A percentile compares a stretch with the other conserved stretches of the same genome.
Evolutionary conservation across 2,797 vertebrate species (phyloP).

Genomic region (Cyclura pinguis): DNA sequence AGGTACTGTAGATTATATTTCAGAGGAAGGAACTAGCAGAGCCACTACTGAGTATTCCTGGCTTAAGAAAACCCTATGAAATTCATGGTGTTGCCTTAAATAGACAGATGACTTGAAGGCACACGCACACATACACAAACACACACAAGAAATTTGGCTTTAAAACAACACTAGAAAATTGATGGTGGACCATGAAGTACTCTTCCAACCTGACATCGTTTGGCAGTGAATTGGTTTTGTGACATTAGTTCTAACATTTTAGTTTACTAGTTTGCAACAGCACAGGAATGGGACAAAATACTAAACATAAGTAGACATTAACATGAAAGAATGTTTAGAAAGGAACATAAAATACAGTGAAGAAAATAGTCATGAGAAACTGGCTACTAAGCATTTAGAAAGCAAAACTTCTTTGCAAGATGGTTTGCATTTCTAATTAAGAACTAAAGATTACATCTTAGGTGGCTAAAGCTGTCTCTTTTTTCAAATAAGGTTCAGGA

Average conservation of each 20-base stretch:
- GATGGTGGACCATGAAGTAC: background rate
- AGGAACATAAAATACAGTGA: background rate
- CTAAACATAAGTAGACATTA: background rate
- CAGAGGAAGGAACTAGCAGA: too few relatives aligned
- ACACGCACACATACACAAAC: too few relatives aligned
- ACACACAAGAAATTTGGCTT: background rate
- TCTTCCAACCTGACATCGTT: background rate
- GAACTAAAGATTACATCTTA: background rate
- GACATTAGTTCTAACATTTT: background rate
- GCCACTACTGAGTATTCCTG: too few relatives aligned
- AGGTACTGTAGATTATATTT: too few relatives aligned
- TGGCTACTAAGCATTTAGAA: background rate
- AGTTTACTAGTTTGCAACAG: background rate
- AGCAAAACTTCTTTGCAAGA: background rate
- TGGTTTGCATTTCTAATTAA: background rate
- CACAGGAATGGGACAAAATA: background rate
- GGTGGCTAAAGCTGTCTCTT: background rate
- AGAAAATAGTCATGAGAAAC: background rate
- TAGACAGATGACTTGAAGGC: too few relatives aligned
- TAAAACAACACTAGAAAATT: background rate
- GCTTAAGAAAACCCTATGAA: too few relatives aligned
- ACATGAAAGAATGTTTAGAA: background rate
- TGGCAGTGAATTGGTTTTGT: background rate
- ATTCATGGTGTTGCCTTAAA: too few relatives aligned
- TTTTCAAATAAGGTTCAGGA: background rate